Percentiles rank a stretch among this genome's conserved stretches.
Evolutionary conservation across 2,888 invertebrate species (phyloP).

Genomic region (Sphaerophoria taeniata): DNA sequence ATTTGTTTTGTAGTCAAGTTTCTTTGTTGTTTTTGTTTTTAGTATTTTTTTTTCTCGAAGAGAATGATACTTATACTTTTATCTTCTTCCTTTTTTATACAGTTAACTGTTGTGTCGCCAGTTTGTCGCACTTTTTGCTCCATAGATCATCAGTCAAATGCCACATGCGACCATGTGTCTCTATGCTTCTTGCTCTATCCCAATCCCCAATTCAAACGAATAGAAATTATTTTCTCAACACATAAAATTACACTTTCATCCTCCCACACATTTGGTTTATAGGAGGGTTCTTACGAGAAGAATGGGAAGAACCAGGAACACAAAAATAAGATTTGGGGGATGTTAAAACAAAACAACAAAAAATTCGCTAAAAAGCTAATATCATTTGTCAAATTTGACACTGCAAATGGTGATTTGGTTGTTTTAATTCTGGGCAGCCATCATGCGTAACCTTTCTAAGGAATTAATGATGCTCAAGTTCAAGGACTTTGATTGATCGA

Average conservation of each 20-base stretch:
- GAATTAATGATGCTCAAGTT: slow-evolving; percentile 1
- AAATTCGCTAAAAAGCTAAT: slow-evolving; percentile 36
- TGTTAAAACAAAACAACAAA: neutral
- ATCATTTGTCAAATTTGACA: slow-evolving; percentile 64
- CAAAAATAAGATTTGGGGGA: neutral
- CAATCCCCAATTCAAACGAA: neutral
- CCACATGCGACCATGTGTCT: slow-evolving; percentile 18
- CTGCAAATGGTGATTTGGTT: slow-evolving; percentile 54
- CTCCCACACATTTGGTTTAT: neutral
- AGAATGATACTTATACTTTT: neutral
- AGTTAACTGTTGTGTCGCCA: slow-evolving; percentile 34
- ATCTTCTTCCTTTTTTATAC: neutral
- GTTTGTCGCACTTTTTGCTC: slow-evolving; percentile 35
- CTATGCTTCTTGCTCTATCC: no score
- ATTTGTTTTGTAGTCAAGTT: slow-evolving; percentile 44
- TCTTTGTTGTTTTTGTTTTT: slow-evolving; percentile 16
- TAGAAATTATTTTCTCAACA: slow-evolving; percentile 32
- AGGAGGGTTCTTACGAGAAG: neutral
- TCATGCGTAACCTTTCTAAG: neutral
- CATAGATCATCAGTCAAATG: slow-evolving; percentile 39
- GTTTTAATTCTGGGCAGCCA: slow-evolving; percentile 9
- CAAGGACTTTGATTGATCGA: neutral
- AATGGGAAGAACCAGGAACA: neutral
- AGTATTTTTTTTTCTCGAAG: neutral
- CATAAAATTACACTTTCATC: slow-evolving; percentile 34